Evolutionary conservation across 1,140 invertebrate genomes (phyloP), one percentile per base, ranked within the genome.

Genomic region (Leucophenga varia): DNA sequence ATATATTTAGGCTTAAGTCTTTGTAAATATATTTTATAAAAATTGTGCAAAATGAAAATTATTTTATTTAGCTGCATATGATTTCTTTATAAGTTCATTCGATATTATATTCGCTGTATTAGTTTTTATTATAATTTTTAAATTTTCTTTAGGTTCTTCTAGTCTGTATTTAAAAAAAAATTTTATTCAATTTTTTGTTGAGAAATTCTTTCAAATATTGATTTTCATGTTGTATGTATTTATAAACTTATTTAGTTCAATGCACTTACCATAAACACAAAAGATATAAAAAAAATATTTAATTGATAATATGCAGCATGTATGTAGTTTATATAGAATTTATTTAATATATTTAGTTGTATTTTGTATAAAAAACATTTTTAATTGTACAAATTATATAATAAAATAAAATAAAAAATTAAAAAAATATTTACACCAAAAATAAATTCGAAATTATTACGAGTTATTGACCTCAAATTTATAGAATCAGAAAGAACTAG

Each of bases 331-430:
- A n/a, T 42, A 40, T 59, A 59, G 52, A 52, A 59, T 47, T 13
- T 61, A 56, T 51, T 50, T 46, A 5, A 6, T 25, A 25, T 6
- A n/a, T 49, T 43, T 44, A 51, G 47, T 55, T 41, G 43, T 47
- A 44, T 48, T 61, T 61, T 54, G 28, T 60, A 56, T 59, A 63
- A 57, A 59, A n/a, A n/a, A n/a, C n/a, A n/a, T n/a, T n/a, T n/a
- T n/a, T n/a, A n/a, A 67, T 51, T 67, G 63, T 67, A 67, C 63
- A 67, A 67, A 67, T 67, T 63, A 67, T 67, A 63, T 63, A 58
- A 61, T 63, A 48, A 53, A 59, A 67, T 45, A 59, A 61, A 63
- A 65, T 65, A 67, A 47, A 63, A 40, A 43, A 57, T 59, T 48
- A 50, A n/a, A n/a, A n/a, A n/a, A n/a, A n/a, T 43, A 45, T 40